phyloP scores from a whole-genome alignment of 2,797 vertebrate species.

The Xyrichtys novacula region DNA sequence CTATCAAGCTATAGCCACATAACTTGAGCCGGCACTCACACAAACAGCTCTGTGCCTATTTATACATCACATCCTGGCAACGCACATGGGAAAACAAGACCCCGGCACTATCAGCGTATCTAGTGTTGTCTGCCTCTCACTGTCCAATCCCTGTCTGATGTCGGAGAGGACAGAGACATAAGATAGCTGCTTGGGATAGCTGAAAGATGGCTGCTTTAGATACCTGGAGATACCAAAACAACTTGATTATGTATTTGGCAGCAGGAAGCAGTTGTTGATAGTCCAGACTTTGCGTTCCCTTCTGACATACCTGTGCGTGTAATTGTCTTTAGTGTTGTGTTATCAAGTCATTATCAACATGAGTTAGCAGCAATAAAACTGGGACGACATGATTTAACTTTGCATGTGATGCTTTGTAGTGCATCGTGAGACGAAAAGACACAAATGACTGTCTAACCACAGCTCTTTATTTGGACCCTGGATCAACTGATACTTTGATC shows the following conservation, averaged over 20 bases:
- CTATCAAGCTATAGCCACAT: conserved; percentile 72
- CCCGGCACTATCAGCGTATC: conserved; percentile 72
- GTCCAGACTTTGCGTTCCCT: conserved; percentile 68
- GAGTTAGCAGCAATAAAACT: conserved; percentile 50
- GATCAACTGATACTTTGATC: conserved; percentile 17
- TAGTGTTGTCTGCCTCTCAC: conserved; percentile 75
- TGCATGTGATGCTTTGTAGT: background rate
- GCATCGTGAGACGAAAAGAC: conserved; percentile 33
- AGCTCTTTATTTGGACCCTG: conserved; percentile 44
- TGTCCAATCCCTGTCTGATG: conserved; percentile 70
- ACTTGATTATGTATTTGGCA: conserved; percentile 79
- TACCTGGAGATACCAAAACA: conserved; percentile 77
- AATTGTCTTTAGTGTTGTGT: conserved; percentile 67
- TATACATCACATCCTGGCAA: conserved; percentile 82
- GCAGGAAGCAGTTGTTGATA: conserved; percentile 69
- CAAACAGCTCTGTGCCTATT: conserved; percentile 77
- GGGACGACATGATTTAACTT: conserved; percentile 28
- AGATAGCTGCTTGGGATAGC: conserved; percentile 78
- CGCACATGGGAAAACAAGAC: conserved; percentile 80
- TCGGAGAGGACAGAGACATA: conserved; percentile 70
- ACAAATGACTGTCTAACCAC: background rate
- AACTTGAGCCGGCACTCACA: conserved; percentile 72
- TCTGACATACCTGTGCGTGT: conserved; percentile 56
- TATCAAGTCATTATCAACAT: conserved; percentile 67
- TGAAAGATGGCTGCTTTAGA: conserved; percentile 81